Evolutionary conservation across 1,140 invertebrate genomes (phyloP).

Genomic region (Oreohelix idahoensis): DNA sequence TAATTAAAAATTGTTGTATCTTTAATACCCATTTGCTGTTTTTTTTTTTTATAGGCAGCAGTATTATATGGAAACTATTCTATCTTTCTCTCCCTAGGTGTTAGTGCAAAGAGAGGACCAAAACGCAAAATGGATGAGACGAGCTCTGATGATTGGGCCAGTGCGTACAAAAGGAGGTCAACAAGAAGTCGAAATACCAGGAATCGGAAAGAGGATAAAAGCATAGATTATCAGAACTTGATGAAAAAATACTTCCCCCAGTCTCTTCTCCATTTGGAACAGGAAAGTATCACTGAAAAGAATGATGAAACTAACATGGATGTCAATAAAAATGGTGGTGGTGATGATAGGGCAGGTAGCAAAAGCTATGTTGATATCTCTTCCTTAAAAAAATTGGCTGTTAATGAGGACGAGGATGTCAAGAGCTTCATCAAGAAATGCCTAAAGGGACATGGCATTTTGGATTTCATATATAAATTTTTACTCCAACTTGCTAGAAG

Average conservation of each 20-base stretch:
- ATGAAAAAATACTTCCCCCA: constrained; percentile 69
- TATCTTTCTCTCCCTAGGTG: not conserved
- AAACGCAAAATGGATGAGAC: constrained; percentile 29
- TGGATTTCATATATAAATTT: constrained; percentile 64
- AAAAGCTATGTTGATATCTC: not conserved
- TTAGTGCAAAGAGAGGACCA: constrained; percentile 13
- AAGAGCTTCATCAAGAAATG: constrained; percentile 50
- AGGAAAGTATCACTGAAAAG: not conserved
- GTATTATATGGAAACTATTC: not conserved
- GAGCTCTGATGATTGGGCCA: not conserved
- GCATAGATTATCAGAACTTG: constrained; percentile 66
- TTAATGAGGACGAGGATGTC: constrained; percentile 49
- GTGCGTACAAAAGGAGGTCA: constrained; percentile 4
- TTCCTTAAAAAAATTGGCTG: constrained; percentile 4
- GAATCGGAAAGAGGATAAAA: constrained; percentile 61
- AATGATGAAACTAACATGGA: not conserved
- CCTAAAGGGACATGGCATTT: constrained; percentile 60
- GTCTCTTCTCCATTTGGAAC: constrained; percentile 47
- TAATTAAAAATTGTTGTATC: too few relatives aligned
- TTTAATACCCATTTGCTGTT: too few relatives aligned
- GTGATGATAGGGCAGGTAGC: not conserved
- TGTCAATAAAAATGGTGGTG: not conserved
- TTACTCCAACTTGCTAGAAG: constrained; percentile 51
- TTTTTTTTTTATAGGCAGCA: too few relatives aligned
- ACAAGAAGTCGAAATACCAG: constrained; percentile 19